Evolutionary conservation across 2,888 invertebrate genomes (phyloP).

Genomic region (Camptogramma bilineatum): DNA sequence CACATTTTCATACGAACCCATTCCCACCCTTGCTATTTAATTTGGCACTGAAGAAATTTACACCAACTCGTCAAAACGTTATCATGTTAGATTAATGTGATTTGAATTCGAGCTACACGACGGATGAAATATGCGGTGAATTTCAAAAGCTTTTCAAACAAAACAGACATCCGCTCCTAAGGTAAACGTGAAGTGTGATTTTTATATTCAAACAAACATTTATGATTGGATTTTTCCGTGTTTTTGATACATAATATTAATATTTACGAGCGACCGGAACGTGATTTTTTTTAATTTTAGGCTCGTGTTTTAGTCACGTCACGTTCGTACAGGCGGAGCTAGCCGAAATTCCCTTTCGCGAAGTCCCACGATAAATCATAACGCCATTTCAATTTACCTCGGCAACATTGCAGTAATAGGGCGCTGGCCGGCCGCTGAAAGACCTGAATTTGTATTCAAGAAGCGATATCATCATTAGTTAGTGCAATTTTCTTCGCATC

Average conservation of each 20-base stretch:
- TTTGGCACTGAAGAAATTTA: constrained; percentile 62
- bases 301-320: constrained; percentile 63
- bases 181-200: constrained; percentile 32
- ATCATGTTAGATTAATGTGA: constrained; percentile 57
- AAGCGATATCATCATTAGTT: constrained; percentile 81
- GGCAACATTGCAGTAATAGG: constrained; percentile 74
- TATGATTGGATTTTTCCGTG: constrained; percentile 40
- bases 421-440: constrained; percentile 74
- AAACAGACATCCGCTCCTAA: constrained; percentile 34
- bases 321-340: constrained; percentile 73
- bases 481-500: constrained; percentile 81
- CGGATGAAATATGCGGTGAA: constrained; percentile 46
- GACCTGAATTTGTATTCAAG: constrained; percentile 82
- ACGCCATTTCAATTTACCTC: constrained; percentile 80
- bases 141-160: constrained; percentile 46
- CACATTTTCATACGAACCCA: constrained; percentile 61
- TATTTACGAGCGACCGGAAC: constrained; percentile 39
- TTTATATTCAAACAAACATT: constrained; percentile 36
- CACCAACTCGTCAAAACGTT: constrained; percentile 62
- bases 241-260: constrained; percentile 44
- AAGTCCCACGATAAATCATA: constrained; percentile 81
- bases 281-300: constrained; percentile 38
- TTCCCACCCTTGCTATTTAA: constrained; percentile 56
- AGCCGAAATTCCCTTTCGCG: constrained; percentile 74
- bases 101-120: constrained; percentile 49